phyloP scores from a whole-genome alignment of 1,140 invertebrate species.

The Phymastichus coffea region DNA sequence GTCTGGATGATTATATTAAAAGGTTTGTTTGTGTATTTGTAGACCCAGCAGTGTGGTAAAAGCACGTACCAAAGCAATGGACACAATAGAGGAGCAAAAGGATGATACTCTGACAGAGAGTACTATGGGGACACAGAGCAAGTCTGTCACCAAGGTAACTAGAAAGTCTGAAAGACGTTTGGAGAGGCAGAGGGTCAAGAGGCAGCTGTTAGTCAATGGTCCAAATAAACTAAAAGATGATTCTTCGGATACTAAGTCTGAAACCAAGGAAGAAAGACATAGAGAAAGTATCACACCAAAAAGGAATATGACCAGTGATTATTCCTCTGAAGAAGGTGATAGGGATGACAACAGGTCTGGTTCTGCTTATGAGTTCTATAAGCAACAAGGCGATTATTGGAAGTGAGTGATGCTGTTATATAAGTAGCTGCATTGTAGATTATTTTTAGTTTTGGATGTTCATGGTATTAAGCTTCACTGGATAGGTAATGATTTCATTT shows the following conservation, averaged over 20 bases:
- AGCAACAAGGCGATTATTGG: slow-evolving; percentile 55
- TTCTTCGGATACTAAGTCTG: slow-evolving; percentile 21
- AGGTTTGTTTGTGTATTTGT: too few species aligned
- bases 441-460: too few species aligned
- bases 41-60: slow-evolving; percentile 37
- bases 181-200: slow-evolving; percentile 47
- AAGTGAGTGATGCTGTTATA: slow-evolving; percentile 46
- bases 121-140: slow-evolving; percentile 24
- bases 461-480: too few species aligned
- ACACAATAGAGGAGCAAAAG: slow-evolving; percentile 37
- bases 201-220: slow-evolving; percentile 44
- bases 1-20: too few species aligned
- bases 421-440: neutral
- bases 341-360: slow-evolving; percentile 42
- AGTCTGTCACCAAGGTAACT: slow-evolving; percentile 10
- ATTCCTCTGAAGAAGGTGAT: slow-evolving; percentile 51
- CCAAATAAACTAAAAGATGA: slow-evolving; percentile 40
- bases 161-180: slow-evolving; percentile 45
- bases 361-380: slow-evolving; percentile 52
- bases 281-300: slow-evolving; percentile 35
- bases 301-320: slow-evolving; percentile 47
- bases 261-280: slow-evolving; percentile 31
- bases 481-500: too few species aligned
- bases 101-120: slow-evolving; percentile 30
- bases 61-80: slow-evolving; percentile 39